A percentile compares a stretch with the other conserved stretches of the same genome.
Evolutionary conservation across 2,888 invertebrate species (phyloP).

Genomic region (Lampropteryx suffumata): DNA sequence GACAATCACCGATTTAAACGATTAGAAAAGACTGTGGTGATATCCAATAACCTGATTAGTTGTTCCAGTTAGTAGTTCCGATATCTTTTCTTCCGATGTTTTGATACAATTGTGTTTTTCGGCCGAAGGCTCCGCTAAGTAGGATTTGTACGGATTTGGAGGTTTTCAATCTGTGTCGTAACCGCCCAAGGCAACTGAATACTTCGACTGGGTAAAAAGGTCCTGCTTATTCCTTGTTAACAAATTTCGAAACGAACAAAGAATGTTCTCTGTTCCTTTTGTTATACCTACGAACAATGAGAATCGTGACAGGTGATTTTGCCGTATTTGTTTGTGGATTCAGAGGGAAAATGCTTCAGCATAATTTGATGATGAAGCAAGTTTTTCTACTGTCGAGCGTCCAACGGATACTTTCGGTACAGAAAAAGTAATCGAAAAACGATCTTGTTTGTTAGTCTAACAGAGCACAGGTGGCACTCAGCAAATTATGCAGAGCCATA

Average conservation of each 20-base stretch:
- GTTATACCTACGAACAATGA: constrained; percentile 40
- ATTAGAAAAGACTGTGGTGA: constrained; percentile 6
- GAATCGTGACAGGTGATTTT: constrained; percentile 33
- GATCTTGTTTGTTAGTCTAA: constrained; percentile 42
- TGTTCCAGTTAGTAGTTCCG: no score
- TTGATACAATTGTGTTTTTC: constrained; percentile 65
- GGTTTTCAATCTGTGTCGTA: constrained; percentile 67
- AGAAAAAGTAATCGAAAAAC: constrained; percentile 19
- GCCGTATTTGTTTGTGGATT: constrained; percentile 19
- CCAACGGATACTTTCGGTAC: constrained; percentile 20
- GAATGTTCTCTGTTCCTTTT: constrained; percentile 44
- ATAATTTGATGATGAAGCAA: constrained; percentile 22
- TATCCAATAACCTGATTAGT: constrained; percentile 33
- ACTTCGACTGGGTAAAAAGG: constrained; percentile 60
- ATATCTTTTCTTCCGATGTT: constrained; percentile 46
- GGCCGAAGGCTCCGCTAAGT: constrained; percentile 50
- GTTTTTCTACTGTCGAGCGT: constrained; percentile 9
- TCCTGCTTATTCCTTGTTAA: constrained; percentile 65
- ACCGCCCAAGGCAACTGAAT: constrained; percentile 64
- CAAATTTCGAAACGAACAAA: constrained; percentile 58
- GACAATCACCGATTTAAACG: not conserved
- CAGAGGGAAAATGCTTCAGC: constrained; percentile 14
- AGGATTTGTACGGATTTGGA: constrained; percentile 74
- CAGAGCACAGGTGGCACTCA: constrained; percentile 69
- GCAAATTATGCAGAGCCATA: constrained; percentile 78